These are phyloP conservation scores for Hymenopus coronatus DNA, from an alignment of 2,888 invertebrate species.

Conservation along the genomic window DNA sequence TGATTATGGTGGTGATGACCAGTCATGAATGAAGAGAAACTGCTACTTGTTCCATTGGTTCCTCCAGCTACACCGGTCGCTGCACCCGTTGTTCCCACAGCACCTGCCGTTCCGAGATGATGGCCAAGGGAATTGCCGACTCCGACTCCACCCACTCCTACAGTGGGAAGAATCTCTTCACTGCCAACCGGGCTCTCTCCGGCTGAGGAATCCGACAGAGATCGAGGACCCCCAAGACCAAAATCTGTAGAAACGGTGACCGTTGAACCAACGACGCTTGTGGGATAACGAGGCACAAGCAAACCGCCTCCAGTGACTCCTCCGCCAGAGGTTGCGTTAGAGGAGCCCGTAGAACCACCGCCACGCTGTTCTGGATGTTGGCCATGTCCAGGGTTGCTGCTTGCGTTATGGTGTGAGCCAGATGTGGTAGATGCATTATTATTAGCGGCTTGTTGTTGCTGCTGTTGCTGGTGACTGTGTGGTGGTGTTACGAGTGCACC, in stretches of 20 bases:
- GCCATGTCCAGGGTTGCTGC: slow-evolving; percentile 23
- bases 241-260: slow-evolving; percentile 60
- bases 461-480: slow-evolving; percentile 50
- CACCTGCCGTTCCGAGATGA: slow-evolving; percentile 2
- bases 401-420: slow-evolving; percentile 37
- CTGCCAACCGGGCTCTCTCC: slow-evolving; percentile 51
- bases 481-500: slow-evolving; percentile 60
- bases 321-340: slow-evolving; percentile 26
- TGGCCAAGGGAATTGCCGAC: slow-evolving; percentile 54
- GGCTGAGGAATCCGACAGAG: slow-evolving; percentile 77
- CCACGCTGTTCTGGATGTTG: slow-evolving; percentile 24
- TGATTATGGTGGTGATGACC: slow-evolving; percentile 51
- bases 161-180: slow-evolving; percentile 34
- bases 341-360: slow-evolving; percentile 31
- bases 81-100: slow-evolving; percentile 45
- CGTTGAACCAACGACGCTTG: slow-evolving; percentile 54
- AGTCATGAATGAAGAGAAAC: slow-evolving; percentile 63
- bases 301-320: slow-evolving; percentile 40
- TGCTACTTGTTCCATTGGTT: slow-evolving; percentile 51
- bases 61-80: slow-evolving; percentile 41
- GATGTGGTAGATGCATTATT: slow-evolving; percentile 23
- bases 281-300: slow-evolving; percentile 66
- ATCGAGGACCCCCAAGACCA: slow-evolving; percentile 60
- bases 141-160: slow-evolving; percentile 61
- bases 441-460: slow-evolving; percentile 46